Evolutionary conservation across 2,797 vertebrate genomes (phyloP).

Genomic region (Ptychadena robeensis): DNA sequence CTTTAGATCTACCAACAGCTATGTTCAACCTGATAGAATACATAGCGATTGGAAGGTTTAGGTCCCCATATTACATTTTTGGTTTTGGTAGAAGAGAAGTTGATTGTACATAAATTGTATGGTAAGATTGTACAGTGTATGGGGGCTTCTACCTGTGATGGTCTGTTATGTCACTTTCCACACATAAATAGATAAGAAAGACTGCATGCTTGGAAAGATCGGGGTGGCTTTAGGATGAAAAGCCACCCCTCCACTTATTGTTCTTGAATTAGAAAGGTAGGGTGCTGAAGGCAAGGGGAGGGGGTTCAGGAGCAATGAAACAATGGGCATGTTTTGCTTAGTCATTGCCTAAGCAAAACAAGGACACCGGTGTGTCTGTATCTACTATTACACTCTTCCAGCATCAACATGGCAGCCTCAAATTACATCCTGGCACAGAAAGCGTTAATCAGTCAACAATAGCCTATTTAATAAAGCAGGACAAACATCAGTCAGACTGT

Average conservation of each 20-base stretch:
- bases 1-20: no score
- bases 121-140: no score
- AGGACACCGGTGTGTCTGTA: background rate
- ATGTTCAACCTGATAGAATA: no score
- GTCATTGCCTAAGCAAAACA: conserved; percentile 35
- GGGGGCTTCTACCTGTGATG: no score
- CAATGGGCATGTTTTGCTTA: conserved; percentile 39
- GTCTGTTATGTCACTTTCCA: background rate
- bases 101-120: no score
- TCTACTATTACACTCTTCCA: background rate
- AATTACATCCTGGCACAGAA: background rate
- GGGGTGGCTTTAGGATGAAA: background rate
- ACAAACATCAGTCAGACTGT: background rate
- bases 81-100: no score
- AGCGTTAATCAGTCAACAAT: background rate
- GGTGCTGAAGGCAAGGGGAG: background rate
- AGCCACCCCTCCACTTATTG: no score
- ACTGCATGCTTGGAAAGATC: no score
- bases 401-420: background rate
- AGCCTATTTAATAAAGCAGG: background rate
- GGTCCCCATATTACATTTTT: no score
- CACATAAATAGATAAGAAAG: no score
- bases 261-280: background rate
- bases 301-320: background rate
- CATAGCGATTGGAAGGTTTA: no score